A percentile compares a stretch with the other conserved stretches of the same genome.
These are phyloP conservation scores for Diacarnus erythraeanus DNA, from an alignment of 37 sponge, comb jelly and placozoan genomes.

Conservation along the genomic window DNA sequence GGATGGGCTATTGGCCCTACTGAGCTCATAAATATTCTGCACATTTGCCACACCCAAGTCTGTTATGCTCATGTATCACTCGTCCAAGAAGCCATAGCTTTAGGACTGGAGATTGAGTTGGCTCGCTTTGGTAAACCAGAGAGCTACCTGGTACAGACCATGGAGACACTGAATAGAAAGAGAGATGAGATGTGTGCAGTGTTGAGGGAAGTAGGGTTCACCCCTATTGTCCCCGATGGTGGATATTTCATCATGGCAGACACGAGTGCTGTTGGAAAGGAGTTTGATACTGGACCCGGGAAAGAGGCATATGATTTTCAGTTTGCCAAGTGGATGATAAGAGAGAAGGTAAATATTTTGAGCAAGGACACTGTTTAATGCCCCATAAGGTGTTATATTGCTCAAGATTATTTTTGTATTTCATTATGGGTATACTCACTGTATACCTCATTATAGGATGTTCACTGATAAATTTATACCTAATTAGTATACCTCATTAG, in stretches of 20 bases:
- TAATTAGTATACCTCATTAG: no score
- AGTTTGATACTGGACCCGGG: conserved; percentile 17
- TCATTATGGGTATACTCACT: no score
- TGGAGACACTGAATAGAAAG: conserved; percentile 52
- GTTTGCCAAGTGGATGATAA: conserved; percentile 88
- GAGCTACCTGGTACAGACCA: conserved; percentile 79
- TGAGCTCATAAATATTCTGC: conserved; percentile 69
- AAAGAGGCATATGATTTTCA: conserved; percentile 82
- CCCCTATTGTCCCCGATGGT: conserved; percentile 89
- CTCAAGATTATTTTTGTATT: no score
- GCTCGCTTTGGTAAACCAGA: conserved; percentile 48
- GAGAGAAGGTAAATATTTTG: conserved; percentile 84
- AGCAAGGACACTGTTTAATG: no score
- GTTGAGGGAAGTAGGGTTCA: conserved; percentile 78
- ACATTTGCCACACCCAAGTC: conserved; percentile 45
- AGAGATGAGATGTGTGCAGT: conserved; percentile 78
- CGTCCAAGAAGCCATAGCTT: conserved; percentile 89
- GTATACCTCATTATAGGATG: no score
- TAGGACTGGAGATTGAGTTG: conserved; percentile 71
- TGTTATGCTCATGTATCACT: conserved; percentile 72
- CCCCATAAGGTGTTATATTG: no score
- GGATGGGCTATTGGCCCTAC: conserved; percentile 96
- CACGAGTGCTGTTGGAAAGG: conserved; percentile 63
- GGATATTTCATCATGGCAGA: conserved; percentile 96
- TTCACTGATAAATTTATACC: no score